Evolutionary conservation across 2,113 vertebrate species (phyloP), one percentile per base, ranked within the genome.

Genomic region (Ifrita kowaldi): DNA sequence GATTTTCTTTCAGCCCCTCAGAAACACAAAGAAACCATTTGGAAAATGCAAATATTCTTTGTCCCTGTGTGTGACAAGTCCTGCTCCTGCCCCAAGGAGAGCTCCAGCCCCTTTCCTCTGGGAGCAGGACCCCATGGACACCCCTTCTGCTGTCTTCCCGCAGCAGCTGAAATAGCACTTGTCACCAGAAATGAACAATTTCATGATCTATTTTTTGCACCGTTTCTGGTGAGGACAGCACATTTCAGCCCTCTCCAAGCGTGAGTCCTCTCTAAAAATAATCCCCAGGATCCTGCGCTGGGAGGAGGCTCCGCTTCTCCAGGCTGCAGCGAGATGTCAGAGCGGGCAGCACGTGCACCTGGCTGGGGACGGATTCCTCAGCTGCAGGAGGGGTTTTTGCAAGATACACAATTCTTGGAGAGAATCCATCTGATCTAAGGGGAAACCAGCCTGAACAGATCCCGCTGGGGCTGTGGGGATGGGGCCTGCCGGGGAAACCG

Each of bases 51-150:
- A 84, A 39, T 44, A 80, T 41, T 81, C 74, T 49, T 46, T 53
- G 42, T 15, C 50, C 16, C 16, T 3, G 1, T 1, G 1, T 6
- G 37, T 35, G 77, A 21, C 64, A 57, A 49, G 28, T 15, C 41
- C 59, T 35, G 46, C 13, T 52, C 41, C 37, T 26, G 49, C 30
- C 76, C 69, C 39, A 49, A 71, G 42, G 26, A 82, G 56, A 57
- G 18, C 23, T 71, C 33, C 24, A 2, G 57, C 30, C 30, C 52
- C 35, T 46, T 28, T 41, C n/a, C n/a, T 10, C 26, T 62, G 32
- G 59, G 59, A 57, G 6, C 52, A 32, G 57, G 18, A 87, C 52
- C 42, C 3, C 0, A 14, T 0, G 0, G 4, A 35, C 35, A 32
- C 4, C 52, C 41, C 80, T 47, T 16, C 33, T 76, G 26, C 50